Evolutionary conservation across 1,140 invertebrate genomes (phyloP).

Genomic region (Spodoptera litura): DNA sequence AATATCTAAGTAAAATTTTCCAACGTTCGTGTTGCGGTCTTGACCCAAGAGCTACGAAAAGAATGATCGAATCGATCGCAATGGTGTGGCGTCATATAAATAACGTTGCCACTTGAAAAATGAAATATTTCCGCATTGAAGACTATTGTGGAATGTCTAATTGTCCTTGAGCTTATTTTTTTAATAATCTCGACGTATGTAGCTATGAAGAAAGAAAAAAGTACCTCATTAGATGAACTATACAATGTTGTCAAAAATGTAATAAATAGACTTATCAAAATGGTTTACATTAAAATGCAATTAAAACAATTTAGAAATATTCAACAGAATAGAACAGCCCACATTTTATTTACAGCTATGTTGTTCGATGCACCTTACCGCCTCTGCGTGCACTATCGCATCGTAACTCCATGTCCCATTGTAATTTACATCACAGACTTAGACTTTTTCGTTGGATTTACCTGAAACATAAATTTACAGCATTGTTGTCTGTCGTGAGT

Average conservation of each 20-base stretch:
- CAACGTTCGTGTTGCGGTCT: slow-evolving; percentile 52
- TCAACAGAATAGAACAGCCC: too few relatives aligned
- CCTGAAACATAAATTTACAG: slow-evolving; percentile 61
- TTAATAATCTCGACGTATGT: neutral
- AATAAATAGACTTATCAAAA: too few relatives aligned
- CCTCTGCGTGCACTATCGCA: neutral
- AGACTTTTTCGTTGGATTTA: slow-evolving; percentile 42
- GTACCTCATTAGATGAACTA: too few relatives aligned
- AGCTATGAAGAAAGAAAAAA: neutral
- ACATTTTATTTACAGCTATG: neutral
- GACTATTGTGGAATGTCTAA: neutral
- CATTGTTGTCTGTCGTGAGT: slow-evolving; percentile 56
- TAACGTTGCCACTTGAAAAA: slow-evolving; percentile 53
- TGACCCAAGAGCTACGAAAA: slow-evolving; percentile 62
- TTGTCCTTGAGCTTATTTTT: neutral
- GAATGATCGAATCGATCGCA: slow-evolving; percentile 62
- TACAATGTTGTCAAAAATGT: too few relatives aligned
- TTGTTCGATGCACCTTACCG: neutral
- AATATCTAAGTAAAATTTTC: slow-evolving; percentile 45
- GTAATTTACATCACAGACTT: slow-evolving; percentile 42
- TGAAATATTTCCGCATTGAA: slow-evolving; percentile 53
- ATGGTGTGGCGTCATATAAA: slow-evolving; percentile 59
- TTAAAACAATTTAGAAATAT: neutral
- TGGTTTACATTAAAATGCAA: neutral
- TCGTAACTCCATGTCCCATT: slow-evolving; percentile 32